Evolutionary conservation across 2,888 invertebrate genomes (phyloP), one percentile per base, ranked within the genome.

Genomic region (Drosophila gaucha): DNA sequence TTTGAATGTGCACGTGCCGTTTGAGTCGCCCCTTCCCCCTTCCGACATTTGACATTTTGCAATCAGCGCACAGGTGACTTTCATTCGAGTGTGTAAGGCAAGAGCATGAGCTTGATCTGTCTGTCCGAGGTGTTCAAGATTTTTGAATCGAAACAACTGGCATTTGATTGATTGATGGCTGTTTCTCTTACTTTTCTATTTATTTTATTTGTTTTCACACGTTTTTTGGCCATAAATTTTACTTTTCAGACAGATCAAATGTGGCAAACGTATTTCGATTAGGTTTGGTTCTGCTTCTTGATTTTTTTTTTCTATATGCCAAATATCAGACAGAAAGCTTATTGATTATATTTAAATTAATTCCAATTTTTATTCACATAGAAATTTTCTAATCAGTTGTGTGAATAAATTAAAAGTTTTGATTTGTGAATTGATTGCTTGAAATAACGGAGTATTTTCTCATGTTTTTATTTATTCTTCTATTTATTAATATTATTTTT

Each of bases 91-190:
- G 9, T 16, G 18, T 46, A 1, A 20, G 20, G 16, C 8, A 18
- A 6, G 3, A 10, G 16, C 10, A 10, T 24, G 30, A 28, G 24
- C 31, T n/a, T 22, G 51, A 64, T 38, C 80, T 67, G 59, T 49
- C 55, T 50, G 24, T 14, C 49, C 68, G 75, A 65, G 58, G 59
- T 62, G 63, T 56, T 60, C 49, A 60, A 62, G 79, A 67, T 56
- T 63, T 63, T 79, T 58, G 63, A 78, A 66, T 68, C 50, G 57
- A 64, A 58, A 43, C 44, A 64, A 39, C 55, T 73, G 80, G 43
- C 71, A 77, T 63, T 67, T 69, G 74, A 80, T 70, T 84, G 80
- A 82, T 82, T 84, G 85, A 86, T 86, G 67, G 64, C 55, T 62
- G 30, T 22, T 57, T 55, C 49, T 41, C 41, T 49, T 20, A 26